Percentiles rank a stretch among this genome's conserved stretches.
phyloP scores from a whole-genome alignment of 2,797 vertebrate genomes.

The Neopelma chrysocephalum region DNA sequence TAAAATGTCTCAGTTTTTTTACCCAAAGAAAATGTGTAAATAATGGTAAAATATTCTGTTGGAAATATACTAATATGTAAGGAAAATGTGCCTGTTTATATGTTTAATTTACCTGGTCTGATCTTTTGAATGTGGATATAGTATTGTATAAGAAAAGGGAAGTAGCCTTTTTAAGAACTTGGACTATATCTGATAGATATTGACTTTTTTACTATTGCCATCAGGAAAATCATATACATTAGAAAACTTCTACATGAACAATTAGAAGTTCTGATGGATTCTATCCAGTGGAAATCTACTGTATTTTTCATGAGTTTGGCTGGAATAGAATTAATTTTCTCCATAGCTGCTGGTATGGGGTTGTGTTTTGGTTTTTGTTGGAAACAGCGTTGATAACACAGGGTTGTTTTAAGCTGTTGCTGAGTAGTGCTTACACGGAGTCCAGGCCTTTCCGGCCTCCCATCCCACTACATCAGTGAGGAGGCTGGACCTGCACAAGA shows the following conservation, averaged over 20 bases:
- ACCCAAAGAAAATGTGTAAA: not conserved
- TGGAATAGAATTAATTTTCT: not conserved
- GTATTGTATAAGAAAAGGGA: not conserved
- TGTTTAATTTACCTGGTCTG: not conserved
- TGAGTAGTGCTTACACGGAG: not conserved
- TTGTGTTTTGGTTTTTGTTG: not conserved
- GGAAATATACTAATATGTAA: not conserved
- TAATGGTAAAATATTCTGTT: not conserved
- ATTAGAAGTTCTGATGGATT: not conserved
- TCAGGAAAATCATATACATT: not conserved
- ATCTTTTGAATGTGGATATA: not conserved
- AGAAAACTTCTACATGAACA: not conserved
- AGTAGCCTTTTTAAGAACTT: not conserved
- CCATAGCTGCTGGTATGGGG: not conserved
- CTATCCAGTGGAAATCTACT: not conserved
- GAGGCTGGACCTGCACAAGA: too few relatives aligned
- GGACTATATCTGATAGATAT: not conserved
- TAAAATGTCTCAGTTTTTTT: not conserved
- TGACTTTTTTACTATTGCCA: not conserved
- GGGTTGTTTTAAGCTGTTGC: not conserved
- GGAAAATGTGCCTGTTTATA: not conserved
- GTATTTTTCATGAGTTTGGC: not conserved
- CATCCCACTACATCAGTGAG: not conserved
- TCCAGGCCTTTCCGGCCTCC: not conserved
- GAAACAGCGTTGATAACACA: accelerated